These are phyloP conservation scores for Uropetala carovei DNA, from an alignment of 2,888 invertebrate genomes.

Conservation along the genomic window DNA sequence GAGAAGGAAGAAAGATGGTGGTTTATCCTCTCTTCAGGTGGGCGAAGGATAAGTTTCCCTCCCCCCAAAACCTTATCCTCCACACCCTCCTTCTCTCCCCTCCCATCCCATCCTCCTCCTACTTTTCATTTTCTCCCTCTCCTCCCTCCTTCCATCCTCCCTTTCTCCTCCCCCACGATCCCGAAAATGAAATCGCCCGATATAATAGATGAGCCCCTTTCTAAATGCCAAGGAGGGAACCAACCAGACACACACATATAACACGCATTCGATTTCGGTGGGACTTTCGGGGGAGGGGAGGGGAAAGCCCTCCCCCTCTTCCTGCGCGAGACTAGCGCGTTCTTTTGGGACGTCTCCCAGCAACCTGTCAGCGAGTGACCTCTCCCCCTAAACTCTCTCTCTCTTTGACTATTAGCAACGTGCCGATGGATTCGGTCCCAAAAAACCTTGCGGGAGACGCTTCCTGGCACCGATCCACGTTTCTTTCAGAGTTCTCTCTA, in stretches of 20 bases:
- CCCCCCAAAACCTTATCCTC: too few species aligned
- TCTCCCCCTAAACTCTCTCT: background rate
- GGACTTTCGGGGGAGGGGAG: background rate
- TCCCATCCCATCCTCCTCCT: too few species aligned
- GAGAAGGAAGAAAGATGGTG: too few species aligned
- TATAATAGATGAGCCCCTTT: background rate
- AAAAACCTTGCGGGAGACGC: conserved; percentile 1
- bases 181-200: background rate
- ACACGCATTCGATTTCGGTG: background rate
- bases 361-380: background rate
- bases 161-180: too few species aligned
- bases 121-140: too few species aligned
- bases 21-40: too few species aligned
- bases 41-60: too few species aligned
- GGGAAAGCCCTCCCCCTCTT: background rate
- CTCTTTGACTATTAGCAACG: background rate
- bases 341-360: background rate
- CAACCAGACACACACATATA: background rate
- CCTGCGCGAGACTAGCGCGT: background rate
- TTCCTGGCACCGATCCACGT: background rate
- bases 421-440: background rate
- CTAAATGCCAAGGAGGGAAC: background rate
- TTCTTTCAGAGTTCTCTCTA: background rate
- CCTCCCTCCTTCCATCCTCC: too few species aligned
- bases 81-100: too few species aligned